A percentile compares a stretch with the other conserved stretches of the same genome.
phyloP scores from a whole-genome alignment of 2,888 invertebrate genomes.

The Lithophane ornitopus region DNA sequence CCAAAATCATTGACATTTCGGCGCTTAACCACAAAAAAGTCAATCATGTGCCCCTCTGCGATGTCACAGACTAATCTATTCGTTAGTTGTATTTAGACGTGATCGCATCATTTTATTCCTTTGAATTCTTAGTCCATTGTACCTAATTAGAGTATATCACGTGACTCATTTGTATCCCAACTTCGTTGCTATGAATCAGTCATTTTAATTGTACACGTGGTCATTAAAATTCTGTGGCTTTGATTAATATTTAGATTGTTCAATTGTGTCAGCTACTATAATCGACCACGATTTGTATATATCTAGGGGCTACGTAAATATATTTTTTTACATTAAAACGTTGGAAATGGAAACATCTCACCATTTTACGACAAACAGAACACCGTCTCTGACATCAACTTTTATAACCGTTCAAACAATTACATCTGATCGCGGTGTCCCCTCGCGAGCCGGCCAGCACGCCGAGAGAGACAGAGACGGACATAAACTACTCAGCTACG shows the following conservation, averaged over 20 bases:
- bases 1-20: constrained; percentile 16
- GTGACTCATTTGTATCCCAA: constrained; percentile 80
- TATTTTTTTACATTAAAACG: constrained; percentile 76
- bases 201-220: constrained; percentile 80
- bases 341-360: constrained; percentile 83
- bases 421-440: constrained; percentile 86
- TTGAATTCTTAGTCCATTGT: constrained; percentile 75
- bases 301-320: constrained; percentile 59
- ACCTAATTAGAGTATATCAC: constrained; percentile 77
- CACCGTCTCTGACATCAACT: constrained; percentile 88
- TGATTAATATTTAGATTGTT: constrained; percentile 78
- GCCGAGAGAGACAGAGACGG: constrained; percentile 79
- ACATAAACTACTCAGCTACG: constrained; percentile 81
- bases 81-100: constrained; percentile 76
- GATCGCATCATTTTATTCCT: constrained; percentile 80
- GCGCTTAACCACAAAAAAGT: constrained; percentile 9
- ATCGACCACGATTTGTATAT: constrained; percentile 53
- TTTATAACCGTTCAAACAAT: constrained; percentile 90
- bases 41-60: constrained; percentile 25
- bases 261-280: constrained; percentile 65
- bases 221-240: constrained; percentile 75
- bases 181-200: constrained; percentile 80
- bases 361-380: constrained; percentile 89
- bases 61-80: constrained; percentile 58
- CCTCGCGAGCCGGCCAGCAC: constrained; percentile 72